Conservation (phyloP, 2,113 vertebrate genomes). For the Dicaeum eximium region DNA sequence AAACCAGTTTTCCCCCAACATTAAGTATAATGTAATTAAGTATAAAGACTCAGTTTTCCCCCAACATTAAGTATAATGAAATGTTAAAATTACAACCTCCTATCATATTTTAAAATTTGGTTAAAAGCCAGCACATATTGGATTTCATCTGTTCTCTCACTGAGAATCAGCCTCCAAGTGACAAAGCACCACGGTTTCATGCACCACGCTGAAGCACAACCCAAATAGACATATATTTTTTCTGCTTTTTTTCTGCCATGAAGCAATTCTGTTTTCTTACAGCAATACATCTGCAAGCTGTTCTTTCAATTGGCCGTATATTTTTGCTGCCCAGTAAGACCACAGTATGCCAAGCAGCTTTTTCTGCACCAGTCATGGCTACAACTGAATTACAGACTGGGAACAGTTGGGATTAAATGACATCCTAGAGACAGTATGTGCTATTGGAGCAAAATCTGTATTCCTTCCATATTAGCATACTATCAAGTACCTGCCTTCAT, state of each 20-base stretch:
- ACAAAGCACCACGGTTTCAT: neutral
- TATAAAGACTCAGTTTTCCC: neutral
- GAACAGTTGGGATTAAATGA: neutral
- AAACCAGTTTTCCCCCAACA: neutral
- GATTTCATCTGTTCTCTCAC: slow-evolving; percentile 35
- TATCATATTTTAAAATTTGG: neutral
- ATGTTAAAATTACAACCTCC: neutral
- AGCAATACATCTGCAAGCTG: slow-evolving; percentile 17
- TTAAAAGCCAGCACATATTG: slow-evolving; percentile 31
- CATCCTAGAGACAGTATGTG: neutral
- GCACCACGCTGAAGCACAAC: neutral
- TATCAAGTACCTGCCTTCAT: neutral
- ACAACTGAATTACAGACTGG: neutral
- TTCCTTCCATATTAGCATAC: neutral
- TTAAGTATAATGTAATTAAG: neutral
- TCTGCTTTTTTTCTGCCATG: neutral
- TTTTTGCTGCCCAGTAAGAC: neutral
- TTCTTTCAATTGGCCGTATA: neutral
- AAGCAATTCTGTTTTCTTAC: slow-evolving; percentile 7
- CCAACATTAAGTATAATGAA: neutral
- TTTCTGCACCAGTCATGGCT: neutral
- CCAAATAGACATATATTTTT: slow-evolving; percentile 19
- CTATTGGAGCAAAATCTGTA: neutral
- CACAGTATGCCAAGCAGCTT: neutral
- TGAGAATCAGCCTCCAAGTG: neutral